Evolutionary conservation across 1,140 invertebrate genomes (phyloP), one percentile per base, ranked within the genome.

Genomic region (Epicauta chinensis): DNA sequence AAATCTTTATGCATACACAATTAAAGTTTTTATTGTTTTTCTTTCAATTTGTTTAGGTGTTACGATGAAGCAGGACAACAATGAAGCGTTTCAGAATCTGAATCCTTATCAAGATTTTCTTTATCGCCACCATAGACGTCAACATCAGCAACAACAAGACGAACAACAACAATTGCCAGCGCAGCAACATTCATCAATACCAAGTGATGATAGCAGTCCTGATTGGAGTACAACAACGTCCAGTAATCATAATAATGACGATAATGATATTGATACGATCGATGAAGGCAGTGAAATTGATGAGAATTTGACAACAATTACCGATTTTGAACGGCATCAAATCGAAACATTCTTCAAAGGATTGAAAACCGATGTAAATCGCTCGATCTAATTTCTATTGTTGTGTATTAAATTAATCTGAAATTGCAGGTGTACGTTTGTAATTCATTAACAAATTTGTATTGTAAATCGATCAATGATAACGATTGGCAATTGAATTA

Each of bases 271-370:
- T 14, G 55, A 65, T 29, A 61, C 63, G 10, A 64, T 68, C 48
- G 63, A 61, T 34, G 68, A 70, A 15, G 63, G 64, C 30, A 61
- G 56, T 16, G 66, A 61, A 31, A 36, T 55, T 59, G 72, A 58
- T 64, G 66, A 58, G 56, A 68, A 41, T 61, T 72, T 59, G 60
- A 70, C 48, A 16, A 39, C 59, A 14, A 61, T 90, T 10, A 80
- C 79, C 2, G 84, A 88, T 35, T 71, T 80, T 44, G 89, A 91
- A 61, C 73, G 86, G 7, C 73, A 79, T 13, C 85, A 89, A 69
- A 79, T 91, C 46, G 88, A 91, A 68, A 81, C 82, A 35, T 89
- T 89, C 63, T 89, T 89, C 61, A 76, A 79, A 17, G 87, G 87
- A 34, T 77, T 90, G 45, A 87, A 87, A 64, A 87, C 87, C 0